Percentiles rank a stretch among this genome's conserved stretches.
These are phyloP conservation scores for Drosophila anomelani DNA, from an alignment of 2,888 invertebrate genomes.

Conservation along the genomic window DNA sequence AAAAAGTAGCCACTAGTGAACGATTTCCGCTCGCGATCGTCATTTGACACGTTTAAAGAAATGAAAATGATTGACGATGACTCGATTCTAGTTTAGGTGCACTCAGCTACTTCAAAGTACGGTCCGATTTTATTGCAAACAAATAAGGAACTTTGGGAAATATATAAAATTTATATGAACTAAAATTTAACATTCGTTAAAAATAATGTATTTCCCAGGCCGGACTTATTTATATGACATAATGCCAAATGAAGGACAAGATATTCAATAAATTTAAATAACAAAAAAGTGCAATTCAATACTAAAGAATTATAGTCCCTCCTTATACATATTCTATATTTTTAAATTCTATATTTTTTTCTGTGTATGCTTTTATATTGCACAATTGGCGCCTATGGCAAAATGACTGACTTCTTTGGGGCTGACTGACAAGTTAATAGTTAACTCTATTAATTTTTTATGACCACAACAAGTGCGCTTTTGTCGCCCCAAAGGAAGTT, in stretches of 20 bases:
- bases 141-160: too few species aligned
- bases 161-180: too few species aligned
- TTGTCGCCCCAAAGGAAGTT: slow-evolving; percentile 64
- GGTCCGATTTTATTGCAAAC: neutral
- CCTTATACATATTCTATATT: neutral
- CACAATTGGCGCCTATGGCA: slow-evolving; percentile 51
- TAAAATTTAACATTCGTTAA: too few species aligned
- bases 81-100: slow-evolving; percentile 17
- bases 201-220: too few species aligned
- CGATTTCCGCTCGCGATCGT: slow-evolving; percentile 68
- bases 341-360: neutral
- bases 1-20: slow-evolving; percentile 49
- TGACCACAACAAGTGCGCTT: slow-evolving; percentile 40
- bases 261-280: neutral
- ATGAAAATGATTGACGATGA: slow-evolving; percentile 69
- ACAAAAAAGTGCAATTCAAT: neutral
- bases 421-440: slow-evolving; percentile 75
- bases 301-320: neutral
- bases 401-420: slow-evolving; percentile 49
- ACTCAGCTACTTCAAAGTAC: neutral
- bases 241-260: too few species aligned
- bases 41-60: slow-evolving; percentile 72
- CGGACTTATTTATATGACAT: too few species aligned
- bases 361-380: slow-evolving; percentile 16
- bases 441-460: slow-evolving; percentile 54